These are phyloP conservation scores for Aphidius colemani DNA, from an alignment of 2,888 invertebrate genomes.

Conservation along the genomic window DNA sequence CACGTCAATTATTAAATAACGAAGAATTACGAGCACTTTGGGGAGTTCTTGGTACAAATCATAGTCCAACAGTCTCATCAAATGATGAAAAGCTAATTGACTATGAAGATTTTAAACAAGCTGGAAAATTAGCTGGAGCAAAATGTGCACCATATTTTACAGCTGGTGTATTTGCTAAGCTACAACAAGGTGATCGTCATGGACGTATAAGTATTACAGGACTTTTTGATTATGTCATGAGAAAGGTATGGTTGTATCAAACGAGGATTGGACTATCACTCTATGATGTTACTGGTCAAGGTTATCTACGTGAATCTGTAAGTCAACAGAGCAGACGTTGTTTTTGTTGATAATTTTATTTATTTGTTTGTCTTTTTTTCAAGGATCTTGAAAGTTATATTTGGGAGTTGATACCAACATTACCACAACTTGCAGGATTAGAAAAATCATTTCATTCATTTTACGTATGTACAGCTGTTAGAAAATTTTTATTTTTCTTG, in stretches of 20 bases:
- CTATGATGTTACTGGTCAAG: slow-evolving; percentile 92
- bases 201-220: slow-evolving; percentile 87
- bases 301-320: slow-evolving; percentile 83
- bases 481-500: slow-evolving; percentile 95
- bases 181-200: slow-evolving; percentile 84
- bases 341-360: no score
- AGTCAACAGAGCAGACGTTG: slow-evolving; percentile 30
- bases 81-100: slow-evolving; percentile 84
- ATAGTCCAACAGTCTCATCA: slow-evolving; percentile 72
- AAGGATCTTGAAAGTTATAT: slow-evolving; percentile 96
- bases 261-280: slow-evolving; percentile 91
- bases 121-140: slow-evolving; percentile 73
- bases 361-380: slow-evolving; percentile 38
- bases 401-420: slow-evolving; percentile 87
- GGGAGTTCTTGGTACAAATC: slow-evolving; percentile 81
- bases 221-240: slow-evolving; percentile 93
- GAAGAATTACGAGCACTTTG: slow-evolving; percentile 85
- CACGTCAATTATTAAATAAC: slow-evolving; percentile 82
- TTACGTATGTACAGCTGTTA: slow-evolving; percentile 93
- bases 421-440: slow-evolving; percentile 86
- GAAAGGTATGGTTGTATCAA: slow-evolving; percentile 93
- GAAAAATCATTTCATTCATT: slow-evolving; percentile 94
- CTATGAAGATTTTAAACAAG: slow-evolving; percentile 83
- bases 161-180: slow-evolving; percentile 83
- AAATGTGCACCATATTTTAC: slow-evolving; percentile 83